A percentile compares a stretch with the other conserved stretches of the same genome.
phyloP scores from a whole-genome alignment of 2,113 vertebrate species.

The Promerops cafer region DNA sequence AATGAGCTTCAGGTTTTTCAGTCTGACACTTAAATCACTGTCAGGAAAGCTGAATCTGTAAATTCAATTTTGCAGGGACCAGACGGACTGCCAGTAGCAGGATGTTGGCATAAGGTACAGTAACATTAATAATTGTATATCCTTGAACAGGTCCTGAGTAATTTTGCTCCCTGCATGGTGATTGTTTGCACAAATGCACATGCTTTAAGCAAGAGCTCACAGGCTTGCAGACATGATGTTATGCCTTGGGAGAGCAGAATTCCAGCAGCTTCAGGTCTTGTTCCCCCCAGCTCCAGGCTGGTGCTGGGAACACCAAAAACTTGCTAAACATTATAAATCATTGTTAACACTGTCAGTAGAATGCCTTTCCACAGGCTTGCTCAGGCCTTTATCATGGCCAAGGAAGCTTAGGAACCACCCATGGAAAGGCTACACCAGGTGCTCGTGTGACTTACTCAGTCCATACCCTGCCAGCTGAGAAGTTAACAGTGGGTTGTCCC shows the following conservation, averaged over 20 bases:
- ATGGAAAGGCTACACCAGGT: fast-evolving
- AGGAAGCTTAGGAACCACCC: neutral
- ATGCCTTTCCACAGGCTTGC: neutral
- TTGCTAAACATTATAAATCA: neutral
- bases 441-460: neutral
- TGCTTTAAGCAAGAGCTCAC: neutral
- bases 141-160: neutral
- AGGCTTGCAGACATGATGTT: fast-evolving
- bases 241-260: neutral
- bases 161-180: neutral
- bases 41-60: neutral
- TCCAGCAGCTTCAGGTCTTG: neutral
- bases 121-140: neutral
- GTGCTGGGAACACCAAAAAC: neutral
- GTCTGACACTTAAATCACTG: neutral
- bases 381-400: neutral
- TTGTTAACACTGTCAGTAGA: neutral
- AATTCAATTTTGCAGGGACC: constrained; percentile 79
- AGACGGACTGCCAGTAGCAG: constrained; percentile 90
- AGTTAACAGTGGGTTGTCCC: neutral
- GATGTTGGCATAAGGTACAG: constrained; percentile 95
- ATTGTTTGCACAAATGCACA: neutral
- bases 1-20: neutral
- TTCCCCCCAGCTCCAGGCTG: neutral
- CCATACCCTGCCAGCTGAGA: neutral